A percentile compares a stretch with the other conserved stretches of the same genome.
These are phyloP conservation scores for Bradynema listronoti DNA, from an alignment of 1,140 invertebrate genomes.

Conservation along the genomic window DNA sequence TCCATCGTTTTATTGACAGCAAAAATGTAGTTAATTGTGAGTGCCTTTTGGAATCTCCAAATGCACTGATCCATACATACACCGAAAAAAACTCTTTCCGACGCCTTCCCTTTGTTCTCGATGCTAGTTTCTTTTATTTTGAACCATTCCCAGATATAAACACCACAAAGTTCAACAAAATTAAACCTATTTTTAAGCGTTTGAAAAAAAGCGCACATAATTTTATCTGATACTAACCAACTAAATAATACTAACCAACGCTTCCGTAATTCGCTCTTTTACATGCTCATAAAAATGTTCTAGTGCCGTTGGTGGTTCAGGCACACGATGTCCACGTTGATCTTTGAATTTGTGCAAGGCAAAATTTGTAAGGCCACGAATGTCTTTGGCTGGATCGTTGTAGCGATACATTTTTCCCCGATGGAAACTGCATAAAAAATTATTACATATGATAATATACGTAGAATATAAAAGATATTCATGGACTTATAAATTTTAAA, in stretches of 20 bases:
- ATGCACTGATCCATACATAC: no score
- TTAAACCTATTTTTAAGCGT: not conserved
- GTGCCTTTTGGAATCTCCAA: no score
- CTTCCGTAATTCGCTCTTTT: conserved; percentile 46
- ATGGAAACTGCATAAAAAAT: conserved; percentile 43
- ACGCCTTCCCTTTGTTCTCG: no score
- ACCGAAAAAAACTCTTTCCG: no score
- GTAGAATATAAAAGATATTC: no score
- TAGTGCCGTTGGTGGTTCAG: conserved; percentile 55
- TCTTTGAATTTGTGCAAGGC: conserved; percentile 57
- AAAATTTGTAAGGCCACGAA: conserved; percentile 47
- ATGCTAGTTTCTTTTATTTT: no score
- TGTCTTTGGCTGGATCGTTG: conserved; percentile 54
- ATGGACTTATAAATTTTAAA: not conserved
- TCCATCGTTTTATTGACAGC: no score
- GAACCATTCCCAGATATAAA: no score
- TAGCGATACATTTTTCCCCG: conserved; percentile 58
- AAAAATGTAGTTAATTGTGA: no score
- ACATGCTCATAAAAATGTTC: conserved; percentile 54
- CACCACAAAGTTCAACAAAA: no score
- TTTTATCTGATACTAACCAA: not conserved
- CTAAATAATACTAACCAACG: conserved; percentile 32
- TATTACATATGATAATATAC: conserved; percentile 1
- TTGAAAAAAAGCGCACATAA: not conserved
- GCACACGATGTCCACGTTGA: conserved; percentile 47